These are phyloP conservation scores for Australoheros facetus DNA, from an alignment of 2,797 vertebrate species.

Conservation along the genomic window DNA sequence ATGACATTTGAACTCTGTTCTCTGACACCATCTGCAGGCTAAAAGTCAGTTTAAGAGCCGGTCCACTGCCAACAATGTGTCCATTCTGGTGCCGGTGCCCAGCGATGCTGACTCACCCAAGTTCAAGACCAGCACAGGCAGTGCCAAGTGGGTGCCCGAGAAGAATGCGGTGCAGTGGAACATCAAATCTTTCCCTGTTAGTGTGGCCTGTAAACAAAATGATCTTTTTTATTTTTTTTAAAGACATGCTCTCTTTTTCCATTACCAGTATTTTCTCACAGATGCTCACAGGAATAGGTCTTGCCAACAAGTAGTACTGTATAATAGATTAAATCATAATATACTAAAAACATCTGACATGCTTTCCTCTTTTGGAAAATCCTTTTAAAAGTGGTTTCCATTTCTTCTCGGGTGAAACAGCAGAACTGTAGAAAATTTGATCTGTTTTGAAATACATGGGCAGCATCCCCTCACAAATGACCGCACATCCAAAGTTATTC, in stretches of 20 bases:
- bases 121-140: conserved; percentile 86
- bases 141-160: conserved; percentile 85
- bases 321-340: background rate
- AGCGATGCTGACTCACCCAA: conserved; percentile 87
- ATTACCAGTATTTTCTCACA: background rate
- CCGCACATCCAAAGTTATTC: background rate
- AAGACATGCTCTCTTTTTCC: background rate
- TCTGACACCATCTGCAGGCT: conserved; percentile 70
- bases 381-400: background rate
- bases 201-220: conserved; percentile 40
- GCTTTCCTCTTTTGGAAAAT: background rate
- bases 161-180: conserved; percentile 84
- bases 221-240: background rate
- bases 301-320: background rate
- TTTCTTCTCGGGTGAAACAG: background rate
- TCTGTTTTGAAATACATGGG: background rate
- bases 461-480: background rate
- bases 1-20: conserved; percentile 38
- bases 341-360: background rate
- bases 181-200: conserved; percentile 87
- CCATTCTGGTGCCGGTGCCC: conserved; percentile 85
- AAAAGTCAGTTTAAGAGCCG: conserved; percentile 86
- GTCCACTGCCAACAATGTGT: conserved; percentile 86
- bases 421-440: background rate
- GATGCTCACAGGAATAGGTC: background rate